Percentiles rank a stretch among this genome's conserved stretches.
Evolutionary conservation across 2,888 invertebrate genomes (phyloP).

Genomic region (Dasysyrphus tricinctus): DNA sequence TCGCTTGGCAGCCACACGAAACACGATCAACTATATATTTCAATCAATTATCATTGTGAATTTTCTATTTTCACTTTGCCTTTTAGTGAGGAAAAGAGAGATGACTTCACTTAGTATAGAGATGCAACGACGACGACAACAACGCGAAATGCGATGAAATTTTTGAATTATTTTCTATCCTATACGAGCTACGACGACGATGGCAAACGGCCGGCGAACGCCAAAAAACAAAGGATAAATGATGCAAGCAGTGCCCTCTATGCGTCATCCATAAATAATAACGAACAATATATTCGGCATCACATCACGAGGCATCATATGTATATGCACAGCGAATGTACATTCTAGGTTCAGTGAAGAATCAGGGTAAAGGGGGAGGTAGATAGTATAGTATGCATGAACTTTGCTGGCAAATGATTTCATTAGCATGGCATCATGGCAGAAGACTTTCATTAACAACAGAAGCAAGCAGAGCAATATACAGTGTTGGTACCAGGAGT

Average conservation of each 20-base stretch:
- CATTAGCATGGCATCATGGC: slow-evolving; percentile 22
- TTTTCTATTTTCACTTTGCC: slow-evolving; percentile 66
- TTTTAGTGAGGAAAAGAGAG: slow-evolving; percentile 8
- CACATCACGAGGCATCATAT: slow-evolving; percentile 5
- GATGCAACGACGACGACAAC: neutral
- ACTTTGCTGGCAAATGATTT: slow-evolving; percentile 29
- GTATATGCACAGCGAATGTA: neutral
- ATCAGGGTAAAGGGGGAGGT: neutral
- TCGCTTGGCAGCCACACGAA: neutral
- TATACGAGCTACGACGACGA: neutral
- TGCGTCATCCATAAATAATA: slow-evolving; percentile 54
- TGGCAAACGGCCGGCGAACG: neutral
- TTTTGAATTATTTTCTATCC: slow-evolving; percentile 45
- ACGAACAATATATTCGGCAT: slow-evolving; percentile 38
- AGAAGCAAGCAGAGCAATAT: neutral
- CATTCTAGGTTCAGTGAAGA: neutral
- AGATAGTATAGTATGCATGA: neutral
- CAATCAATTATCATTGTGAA: slow-evolving; percentile 64
- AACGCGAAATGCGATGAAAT: slow-evolving; percentile 20
- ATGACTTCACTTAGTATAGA: slow-evolving; percentile 12
- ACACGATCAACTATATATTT: slow-evolving; percentile 49
- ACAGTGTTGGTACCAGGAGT: neutral
- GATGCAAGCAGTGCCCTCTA: slow-evolving; percentile 58
- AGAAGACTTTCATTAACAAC: slow-evolving; percentile 32
- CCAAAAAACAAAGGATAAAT: slow-evolving; percentile 37